These are phyloP conservation scores for Euphydryas editha DNA, from an alignment of 2,888 invertebrate species.

Conservation along the genomic window DNA sequence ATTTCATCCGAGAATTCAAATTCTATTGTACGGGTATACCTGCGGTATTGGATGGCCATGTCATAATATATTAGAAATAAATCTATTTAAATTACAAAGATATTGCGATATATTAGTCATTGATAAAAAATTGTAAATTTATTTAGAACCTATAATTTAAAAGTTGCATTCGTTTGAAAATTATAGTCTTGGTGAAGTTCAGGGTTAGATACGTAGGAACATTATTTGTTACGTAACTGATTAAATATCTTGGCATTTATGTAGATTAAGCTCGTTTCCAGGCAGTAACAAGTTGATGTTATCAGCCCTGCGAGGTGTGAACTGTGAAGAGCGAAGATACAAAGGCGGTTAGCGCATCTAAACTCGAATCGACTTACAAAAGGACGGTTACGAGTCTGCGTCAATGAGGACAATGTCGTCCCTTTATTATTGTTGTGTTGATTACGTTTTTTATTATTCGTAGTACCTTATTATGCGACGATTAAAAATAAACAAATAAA, in stretches of 20 bases:
- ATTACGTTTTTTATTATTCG: not conserved
- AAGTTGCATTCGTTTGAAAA: not conserved
- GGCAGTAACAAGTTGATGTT: conserved; percentile 49
- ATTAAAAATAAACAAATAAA: not conserved
- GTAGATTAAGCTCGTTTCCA: conserved; percentile 48
- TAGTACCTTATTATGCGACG: not conserved
- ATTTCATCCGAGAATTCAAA: conserved; percentile 1
- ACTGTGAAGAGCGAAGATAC: conserved; percentile 52
- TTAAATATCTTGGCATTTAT: conserved; percentile 32
- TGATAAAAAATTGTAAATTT: not conserved
- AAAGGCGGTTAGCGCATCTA: conserved; percentile 44
- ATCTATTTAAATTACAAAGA: too few species aligned
- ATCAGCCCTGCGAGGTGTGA: conserved; percentile 54
- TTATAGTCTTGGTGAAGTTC: conserved; percentile 1
- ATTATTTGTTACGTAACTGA: conserved; percentile 22
- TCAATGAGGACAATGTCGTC: conserved; percentile 2
- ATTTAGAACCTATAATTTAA: not conserved
- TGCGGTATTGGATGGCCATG: too few species aligned
- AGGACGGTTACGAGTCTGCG: conserved; percentile 7
- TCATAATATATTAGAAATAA: not conserved
- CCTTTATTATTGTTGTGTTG: conserved; percentile 1
- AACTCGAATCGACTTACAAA: conserved; percentile 34
- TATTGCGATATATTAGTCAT: not conserved
- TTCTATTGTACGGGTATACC: not conserved
- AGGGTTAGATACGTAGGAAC: conserved; percentile 19